A percentile compares a stretch with the other conserved stretches of the same genome.
Evolutionary conservation across 2,888 invertebrate species (phyloP).

Genomic region (Lissonota sp.): DNA sequence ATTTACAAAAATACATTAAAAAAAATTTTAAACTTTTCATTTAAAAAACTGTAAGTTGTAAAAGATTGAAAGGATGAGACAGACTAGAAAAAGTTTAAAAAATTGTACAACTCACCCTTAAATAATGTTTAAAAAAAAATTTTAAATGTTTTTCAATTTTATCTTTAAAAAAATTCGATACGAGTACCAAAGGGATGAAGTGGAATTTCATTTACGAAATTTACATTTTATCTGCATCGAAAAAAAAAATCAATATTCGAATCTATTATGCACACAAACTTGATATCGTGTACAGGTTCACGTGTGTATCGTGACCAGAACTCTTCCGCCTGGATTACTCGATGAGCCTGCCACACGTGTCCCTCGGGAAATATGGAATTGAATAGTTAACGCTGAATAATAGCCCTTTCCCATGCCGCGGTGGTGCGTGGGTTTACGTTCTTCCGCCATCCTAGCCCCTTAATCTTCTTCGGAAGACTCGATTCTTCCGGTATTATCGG

Average conservation of each 20-base stretch:
- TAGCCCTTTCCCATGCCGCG: conserved; percentile 7
- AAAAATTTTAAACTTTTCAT: no score
- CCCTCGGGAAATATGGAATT: conserved; percentile 36
- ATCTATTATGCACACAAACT: not conserved
- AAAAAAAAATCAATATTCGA: not conserved
- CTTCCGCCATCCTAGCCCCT: not conserved
- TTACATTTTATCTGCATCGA: no score
- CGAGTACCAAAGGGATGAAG: no score
- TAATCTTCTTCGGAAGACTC: not conserved
- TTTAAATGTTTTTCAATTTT: no score
- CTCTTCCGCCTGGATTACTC: conserved; percentile 8
- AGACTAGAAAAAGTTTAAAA: no score
- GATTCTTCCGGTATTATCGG: not conserved
- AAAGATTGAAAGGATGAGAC: no score
- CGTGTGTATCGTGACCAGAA: not conserved
- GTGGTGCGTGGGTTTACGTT: not conserved
- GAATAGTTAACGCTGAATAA: conserved; percentile 42
- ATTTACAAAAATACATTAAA: no score
- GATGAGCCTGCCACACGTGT: not conserved
- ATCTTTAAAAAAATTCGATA: no score
- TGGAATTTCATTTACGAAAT: no score
- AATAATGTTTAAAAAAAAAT: no score
- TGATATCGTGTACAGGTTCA: not conserved
- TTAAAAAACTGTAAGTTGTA: no score
- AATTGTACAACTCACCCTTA: no score